phyloP scores from a whole-genome alignment of 2,888 invertebrate species.

The Hofmannophila pseudospretella region DNA sequence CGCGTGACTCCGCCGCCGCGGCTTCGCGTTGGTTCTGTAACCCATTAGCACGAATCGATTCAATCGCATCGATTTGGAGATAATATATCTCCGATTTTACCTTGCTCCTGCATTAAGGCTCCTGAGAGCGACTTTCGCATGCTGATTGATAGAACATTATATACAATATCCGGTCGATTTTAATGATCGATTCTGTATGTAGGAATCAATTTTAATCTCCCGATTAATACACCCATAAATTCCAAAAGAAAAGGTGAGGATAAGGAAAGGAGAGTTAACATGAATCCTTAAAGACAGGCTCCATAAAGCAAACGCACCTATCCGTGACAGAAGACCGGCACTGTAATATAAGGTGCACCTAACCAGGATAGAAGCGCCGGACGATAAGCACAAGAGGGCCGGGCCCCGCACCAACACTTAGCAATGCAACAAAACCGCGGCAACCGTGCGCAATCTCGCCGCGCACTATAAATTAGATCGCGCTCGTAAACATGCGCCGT shows the following conservation, averaged over 20 bases:
- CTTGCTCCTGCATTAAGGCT: no score
- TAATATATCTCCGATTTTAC: neutral
- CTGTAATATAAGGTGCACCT: neutral
- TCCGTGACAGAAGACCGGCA: no score
- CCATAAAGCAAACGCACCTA: no score
- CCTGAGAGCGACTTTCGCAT: no score
- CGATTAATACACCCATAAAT: no score
- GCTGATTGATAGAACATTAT: no score
- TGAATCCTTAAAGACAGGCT: no score
- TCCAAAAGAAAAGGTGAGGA: no score
- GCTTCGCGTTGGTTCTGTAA: conserved; percentile 3
- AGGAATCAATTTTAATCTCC: no score
- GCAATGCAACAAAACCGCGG: conserved; percentile 16
- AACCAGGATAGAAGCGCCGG: neutral
- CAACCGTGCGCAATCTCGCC: conserved; percentile 31
- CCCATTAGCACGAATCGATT: conserved; percentile 9
- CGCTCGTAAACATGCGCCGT: conserved; percentile 56
- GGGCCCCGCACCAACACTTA: neutral
- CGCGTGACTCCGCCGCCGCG: conserved; percentile 38
- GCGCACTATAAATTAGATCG: conserved; percentile 58
- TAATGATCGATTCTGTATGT: no score
- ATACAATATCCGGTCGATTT: no score
- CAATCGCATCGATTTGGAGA: conserved; percentile 6
- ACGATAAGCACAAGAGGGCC: conserved; percentile 5
- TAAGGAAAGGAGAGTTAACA: no score